phyloP scores from a whole-genome alignment of 2,888 invertebrate species.

The Trichopoda pennipes region DNA sequence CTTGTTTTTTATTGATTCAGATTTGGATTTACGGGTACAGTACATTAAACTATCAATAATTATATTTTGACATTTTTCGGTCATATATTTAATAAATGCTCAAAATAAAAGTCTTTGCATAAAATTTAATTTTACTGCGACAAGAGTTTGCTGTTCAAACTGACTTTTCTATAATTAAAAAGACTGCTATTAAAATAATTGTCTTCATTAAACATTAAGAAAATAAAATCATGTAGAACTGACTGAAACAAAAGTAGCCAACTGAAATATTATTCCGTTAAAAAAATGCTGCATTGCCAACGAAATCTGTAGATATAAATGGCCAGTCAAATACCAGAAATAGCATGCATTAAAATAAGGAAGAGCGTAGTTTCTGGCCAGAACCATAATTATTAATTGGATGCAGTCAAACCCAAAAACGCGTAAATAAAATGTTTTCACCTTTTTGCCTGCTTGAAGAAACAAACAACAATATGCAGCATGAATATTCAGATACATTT shows the following conservation, averaged over 20 bases:
- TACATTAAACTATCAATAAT: no score
- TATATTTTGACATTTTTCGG: no score
- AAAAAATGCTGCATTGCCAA: conserved; percentile 46
- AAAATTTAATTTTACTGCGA: background rate
- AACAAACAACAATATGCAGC: background rate
- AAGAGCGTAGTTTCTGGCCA: conserved; percentile 24
- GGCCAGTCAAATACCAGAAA: conserved; percentile 18
- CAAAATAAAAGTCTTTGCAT: background rate
- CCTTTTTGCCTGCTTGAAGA: conserved; percentile 1
- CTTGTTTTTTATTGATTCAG: no score
- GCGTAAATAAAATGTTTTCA: conserved; percentile 36
- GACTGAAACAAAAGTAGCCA: conserved; percentile 19
- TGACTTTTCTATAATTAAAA: background rate
- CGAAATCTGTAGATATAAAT: conserved; percentile 22
- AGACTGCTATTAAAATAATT: conserved; percentile 33
- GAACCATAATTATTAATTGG: conserved; percentile 54
- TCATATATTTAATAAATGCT: no score
- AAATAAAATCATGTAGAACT: background rate
- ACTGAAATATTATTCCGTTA: conserved; percentile 24
- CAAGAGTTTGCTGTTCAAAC: background rate
- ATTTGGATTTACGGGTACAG: no score
- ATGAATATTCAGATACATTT: background rate
- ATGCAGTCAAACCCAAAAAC: conserved; percentile 55
- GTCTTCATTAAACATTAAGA: conserved; percentile 3
- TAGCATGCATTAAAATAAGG: conserved; percentile 5